phyloP scores from a whole-genome alignment of 2,113 vertebrate genomes.

The Callipepla californica region DNA sequence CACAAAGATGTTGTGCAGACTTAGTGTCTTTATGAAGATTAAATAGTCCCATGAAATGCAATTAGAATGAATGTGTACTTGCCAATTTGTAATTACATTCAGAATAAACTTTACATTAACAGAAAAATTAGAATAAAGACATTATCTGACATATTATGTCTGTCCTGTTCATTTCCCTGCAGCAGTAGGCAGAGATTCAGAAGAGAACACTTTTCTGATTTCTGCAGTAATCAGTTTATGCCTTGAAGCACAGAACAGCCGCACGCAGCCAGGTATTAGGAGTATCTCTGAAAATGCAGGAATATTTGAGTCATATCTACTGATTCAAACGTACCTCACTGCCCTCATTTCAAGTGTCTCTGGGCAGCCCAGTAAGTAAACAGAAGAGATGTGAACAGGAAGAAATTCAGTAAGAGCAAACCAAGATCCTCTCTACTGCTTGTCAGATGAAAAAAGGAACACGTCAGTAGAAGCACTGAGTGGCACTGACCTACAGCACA shows the following conservation, averaged over 20 bases:
- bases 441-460: not conserved
- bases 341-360: not conserved
- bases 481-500: not conserved
- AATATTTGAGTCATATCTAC: accelerated
- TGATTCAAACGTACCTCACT: not conserved
- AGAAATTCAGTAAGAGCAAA: not conserved
- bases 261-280: not conserved
- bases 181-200: not conserved
- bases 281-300: not conserved
- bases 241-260: not conserved
- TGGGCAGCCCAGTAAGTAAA: not conserved
- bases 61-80: constrained; percentile 32
- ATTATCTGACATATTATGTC: not conserved
- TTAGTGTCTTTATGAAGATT: constrained; percentile 5
- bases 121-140: not conserved
- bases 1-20: constrained; percentile 47
- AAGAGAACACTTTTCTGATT: not conserved
- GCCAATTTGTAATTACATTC: constrained; percentile 17
- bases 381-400: not conserved
- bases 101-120: not conserved
- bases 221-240: not conserved
- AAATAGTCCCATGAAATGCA: constrained; percentile 27
- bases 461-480: accelerated
- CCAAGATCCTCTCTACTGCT: not conserved
- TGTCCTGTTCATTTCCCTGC: not conserved